Conservation (phyloP, 1,140 invertebrate species). For the Drosophila ironensis region DNA sequence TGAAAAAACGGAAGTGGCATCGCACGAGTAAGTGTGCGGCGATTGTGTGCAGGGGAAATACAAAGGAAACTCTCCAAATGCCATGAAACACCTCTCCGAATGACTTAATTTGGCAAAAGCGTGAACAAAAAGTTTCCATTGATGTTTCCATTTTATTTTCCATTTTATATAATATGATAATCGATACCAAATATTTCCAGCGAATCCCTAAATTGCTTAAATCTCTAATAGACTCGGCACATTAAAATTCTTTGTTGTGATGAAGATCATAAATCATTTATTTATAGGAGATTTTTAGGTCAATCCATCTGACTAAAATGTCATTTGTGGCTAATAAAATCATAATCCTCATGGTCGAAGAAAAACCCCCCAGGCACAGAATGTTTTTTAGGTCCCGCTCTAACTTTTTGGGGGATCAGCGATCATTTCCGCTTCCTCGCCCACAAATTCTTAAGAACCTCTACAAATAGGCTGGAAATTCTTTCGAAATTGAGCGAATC, state of each 20-base stretch:
- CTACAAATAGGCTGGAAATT: conserved; percentile 33
- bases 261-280: background rate
- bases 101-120: too few relatives aligned
- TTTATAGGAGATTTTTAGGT: too few relatives aligned
- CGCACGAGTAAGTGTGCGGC: conserved; percentile 1
- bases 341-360: background rate
- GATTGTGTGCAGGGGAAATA: background rate
- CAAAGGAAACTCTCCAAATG: background rate
- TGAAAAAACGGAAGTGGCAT: conserved; percentile 29
- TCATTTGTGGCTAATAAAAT: background rate
- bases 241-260: background rate
- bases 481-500: conserved; percentile 49
- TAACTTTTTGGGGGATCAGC: conserved; percentile 27
- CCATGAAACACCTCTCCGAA: background rate
- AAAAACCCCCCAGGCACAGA: background rate
- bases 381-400: conserved; percentile 18
- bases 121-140: too few relatives aligned
- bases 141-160: too few relatives aligned
- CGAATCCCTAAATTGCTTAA: background rate
- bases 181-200: too few relatives aligned
- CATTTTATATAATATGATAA: too few relatives aligned
- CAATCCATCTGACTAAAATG: background rate
- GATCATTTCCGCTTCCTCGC: conserved; percentile 23
- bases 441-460: too few relatives aligned
- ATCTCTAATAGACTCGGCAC: background rate